Evolutionary conservation across 1,140 invertebrate species (phyloP).

Genomic region (Aleiodes sp.): DNA sequence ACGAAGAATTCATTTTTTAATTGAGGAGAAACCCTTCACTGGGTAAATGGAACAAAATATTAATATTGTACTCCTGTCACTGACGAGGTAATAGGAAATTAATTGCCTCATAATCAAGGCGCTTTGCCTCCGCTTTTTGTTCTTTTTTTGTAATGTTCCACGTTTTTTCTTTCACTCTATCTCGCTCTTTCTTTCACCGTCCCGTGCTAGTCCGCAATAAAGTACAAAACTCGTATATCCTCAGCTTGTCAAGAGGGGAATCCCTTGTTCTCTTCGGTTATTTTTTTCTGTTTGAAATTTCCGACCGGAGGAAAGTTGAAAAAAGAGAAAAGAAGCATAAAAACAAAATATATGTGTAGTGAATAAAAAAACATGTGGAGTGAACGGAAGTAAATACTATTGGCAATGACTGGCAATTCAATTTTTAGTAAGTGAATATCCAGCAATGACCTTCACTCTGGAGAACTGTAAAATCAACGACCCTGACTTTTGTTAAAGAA

Average conservation of each 20-base stretch:
- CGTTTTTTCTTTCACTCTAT: no score
- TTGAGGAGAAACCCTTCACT: no score
- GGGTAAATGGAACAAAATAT: no score
- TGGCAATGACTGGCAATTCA: neutral
- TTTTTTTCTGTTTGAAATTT: neutral
- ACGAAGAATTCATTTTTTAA: no score
- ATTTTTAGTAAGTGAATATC: neutral
- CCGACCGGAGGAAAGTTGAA: neutral
- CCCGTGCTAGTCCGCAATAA: neutral
- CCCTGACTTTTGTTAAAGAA: neutral
- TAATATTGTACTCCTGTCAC: neutral
- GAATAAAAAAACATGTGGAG: neutral
- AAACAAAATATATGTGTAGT: neutral
- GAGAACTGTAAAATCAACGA: neutral
- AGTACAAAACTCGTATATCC: conserved; percentile 1
- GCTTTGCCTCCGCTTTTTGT: no score
- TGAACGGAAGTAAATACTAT: neutral
- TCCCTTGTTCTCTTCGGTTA: neutral
- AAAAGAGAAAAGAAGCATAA: neutral
- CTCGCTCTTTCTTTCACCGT: no score
- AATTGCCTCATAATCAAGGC: neutral
- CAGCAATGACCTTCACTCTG: neutral
- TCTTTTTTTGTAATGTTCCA: no score
- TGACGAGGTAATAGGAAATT: neutral
- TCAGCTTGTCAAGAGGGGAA: neutral